Evolutionary conservation across 2,113 vertebrate species (phyloP).

Genomic region (Rhabdomys dilectus): DNA sequence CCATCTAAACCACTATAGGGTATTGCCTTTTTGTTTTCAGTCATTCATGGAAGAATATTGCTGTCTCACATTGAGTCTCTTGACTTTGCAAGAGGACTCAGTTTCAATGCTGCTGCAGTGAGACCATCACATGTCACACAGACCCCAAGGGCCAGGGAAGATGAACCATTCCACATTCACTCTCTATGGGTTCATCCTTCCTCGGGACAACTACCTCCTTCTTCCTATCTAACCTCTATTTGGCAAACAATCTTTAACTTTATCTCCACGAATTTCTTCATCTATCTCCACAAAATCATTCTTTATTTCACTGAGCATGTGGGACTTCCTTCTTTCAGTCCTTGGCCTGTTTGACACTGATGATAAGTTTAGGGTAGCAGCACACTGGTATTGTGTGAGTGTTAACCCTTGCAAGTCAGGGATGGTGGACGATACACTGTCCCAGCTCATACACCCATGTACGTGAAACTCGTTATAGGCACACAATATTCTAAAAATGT

Average conservation of each 20-base stretch:
- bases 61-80: neutral
- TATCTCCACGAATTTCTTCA: neutral
- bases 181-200: neutral
- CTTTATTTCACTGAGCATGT: neutral
- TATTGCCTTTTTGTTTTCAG: neutral
- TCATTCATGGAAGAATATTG: neutral
- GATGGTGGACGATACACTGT: neutral
- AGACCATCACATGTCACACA: neutral
- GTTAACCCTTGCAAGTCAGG: neutral
- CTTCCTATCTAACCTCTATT: neutral
- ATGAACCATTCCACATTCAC: neutral
- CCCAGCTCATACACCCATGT: neutral
- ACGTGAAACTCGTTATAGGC: accelerated
- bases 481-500: neutral
- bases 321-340: neutral
- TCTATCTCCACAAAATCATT: neutral
- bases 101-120: neutral
- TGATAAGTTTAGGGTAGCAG: neutral
- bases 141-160: neutral
- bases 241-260: neutral
- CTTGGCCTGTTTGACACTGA: neutral
- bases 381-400: accelerated
- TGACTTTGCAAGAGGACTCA: neutral
- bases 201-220: neutral
- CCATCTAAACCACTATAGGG: neutral